Evolutionary conservation across 92 coral and sea anemone genomes (phyloP).

Genomic region (Epizoanthus scotinus): DNA sequence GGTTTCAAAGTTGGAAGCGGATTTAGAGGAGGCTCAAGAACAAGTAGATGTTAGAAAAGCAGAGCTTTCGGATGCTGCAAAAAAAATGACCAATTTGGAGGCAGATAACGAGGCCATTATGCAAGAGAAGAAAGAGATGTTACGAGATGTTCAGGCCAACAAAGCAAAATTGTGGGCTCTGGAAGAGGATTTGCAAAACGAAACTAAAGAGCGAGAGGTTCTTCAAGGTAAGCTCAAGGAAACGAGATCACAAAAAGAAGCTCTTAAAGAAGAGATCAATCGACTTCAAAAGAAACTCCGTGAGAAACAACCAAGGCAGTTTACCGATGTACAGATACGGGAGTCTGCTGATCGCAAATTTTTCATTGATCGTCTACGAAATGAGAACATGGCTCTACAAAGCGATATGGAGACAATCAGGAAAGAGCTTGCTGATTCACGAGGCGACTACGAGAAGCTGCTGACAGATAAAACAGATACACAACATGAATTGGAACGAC

Average conservation of each 20-base stretch:
- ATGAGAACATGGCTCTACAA: constrained; percentile 47
- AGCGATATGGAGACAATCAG: constrained; percentile 45
- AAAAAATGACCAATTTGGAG: constrained; percentile 40
- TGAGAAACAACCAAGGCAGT: constrained; percentile 49
- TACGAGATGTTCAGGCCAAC: constrained; percentile 55
- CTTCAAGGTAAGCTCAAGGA: constrained; percentile 53
- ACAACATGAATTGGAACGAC: constrained; percentile 40
- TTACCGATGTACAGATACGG: constrained; percentile 46
- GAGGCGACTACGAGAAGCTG: constrained; percentile 49
- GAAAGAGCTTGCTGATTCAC: constrained; percentile 46
- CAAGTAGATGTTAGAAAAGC: constrained; percentile 39
- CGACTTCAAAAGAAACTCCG: constrained; percentile 60
- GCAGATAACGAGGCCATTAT: constrained; percentile 41
- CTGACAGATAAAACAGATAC: constrained; percentile 46
- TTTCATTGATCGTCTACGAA: constrained; percentile 52
- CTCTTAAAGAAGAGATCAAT: constrained; percentile 50
- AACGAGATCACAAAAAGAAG: constrained; percentile 42
- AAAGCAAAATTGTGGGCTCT: constrained; percentile 52
- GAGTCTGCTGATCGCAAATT: constrained; percentile 55
- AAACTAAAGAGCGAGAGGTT: constrained; percentile 50
- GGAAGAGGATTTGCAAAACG: constrained; percentile 57
- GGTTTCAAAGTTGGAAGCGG: constrained; percentile 50
- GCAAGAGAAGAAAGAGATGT: constrained; percentile 54
- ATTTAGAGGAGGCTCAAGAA: constrained; percentile 52
- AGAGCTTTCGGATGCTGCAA: constrained; percentile 51